These are phyloP conservation scores for Ramphastos sulfuratus DNA, from an alignment of 2,113 vertebrate genomes.

Conservation along the genomic window DNA sequence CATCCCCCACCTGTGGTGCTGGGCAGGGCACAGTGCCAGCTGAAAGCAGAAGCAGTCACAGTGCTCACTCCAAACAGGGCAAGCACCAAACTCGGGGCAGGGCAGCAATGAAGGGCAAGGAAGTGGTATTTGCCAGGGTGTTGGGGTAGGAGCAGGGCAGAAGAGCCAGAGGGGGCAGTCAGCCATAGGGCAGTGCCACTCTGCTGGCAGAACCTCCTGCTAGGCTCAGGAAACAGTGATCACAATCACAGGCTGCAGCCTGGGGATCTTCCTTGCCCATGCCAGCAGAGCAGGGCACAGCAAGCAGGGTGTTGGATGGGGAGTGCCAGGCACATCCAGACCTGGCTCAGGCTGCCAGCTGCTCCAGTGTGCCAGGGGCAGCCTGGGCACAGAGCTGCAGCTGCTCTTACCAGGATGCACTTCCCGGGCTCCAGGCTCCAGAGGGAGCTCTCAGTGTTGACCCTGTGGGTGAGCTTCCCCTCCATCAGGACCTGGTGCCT, in stretches of 20 bases:
- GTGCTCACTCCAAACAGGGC: not conserved
- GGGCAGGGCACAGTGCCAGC: too few species aligned
- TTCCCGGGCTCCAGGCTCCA: constrained; percentile 94
- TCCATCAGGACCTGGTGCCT: constrained; percentile 84
- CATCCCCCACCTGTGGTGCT: too few species aligned
- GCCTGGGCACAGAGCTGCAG: fast-evolving
- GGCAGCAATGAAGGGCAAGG: not conserved
- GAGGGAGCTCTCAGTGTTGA: constrained; percentile 92
- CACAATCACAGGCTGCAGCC: not conserved
- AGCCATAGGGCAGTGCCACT: fast-evolving
- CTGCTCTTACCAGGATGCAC: constrained; percentile 85
- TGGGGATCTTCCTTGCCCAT: not conserved
- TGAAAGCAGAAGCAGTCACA: not conserved
- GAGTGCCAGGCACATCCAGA: not conserved
- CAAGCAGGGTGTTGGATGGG: fast-evolving
- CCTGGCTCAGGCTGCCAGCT: not conserved
- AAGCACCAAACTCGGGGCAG: not conserved
- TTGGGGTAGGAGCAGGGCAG: not conserved
- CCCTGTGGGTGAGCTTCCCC: constrained; percentile 90
- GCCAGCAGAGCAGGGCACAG: not conserved
- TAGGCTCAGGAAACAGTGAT: fast-evolving
- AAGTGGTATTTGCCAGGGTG: not conserved
- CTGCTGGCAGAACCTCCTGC: not conserved
- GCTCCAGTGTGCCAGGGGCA: not conserved
- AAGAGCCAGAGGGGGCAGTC: not conserved